Evolutionary conservation across 2,888 invertebrate species (phyloP).

Genomic region (Adineta ricciae): DNA sequence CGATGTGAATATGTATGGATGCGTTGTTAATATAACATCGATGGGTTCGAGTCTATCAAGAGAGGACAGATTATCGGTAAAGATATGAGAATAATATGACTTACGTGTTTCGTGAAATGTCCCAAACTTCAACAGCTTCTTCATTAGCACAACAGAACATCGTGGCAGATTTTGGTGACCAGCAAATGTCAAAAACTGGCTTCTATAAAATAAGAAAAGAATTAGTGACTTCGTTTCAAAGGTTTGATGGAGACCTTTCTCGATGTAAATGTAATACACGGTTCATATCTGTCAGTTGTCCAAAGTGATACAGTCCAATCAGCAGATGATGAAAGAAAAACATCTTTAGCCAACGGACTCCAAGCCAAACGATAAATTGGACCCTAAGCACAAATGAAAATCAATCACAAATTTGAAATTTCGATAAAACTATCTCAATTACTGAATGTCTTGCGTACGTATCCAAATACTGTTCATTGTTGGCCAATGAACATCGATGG

Average conservation of each 20-base stretch:
- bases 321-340: slow-evolving; percentile 49
- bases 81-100: too few relatives aligned
- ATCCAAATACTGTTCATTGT: slow-evolving; percentile 65
- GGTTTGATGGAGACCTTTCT: slow-evolving; percentile 1
- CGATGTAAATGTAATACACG: slow-evolving; percentile 25
- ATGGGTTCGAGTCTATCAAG: slow-evolving; percentile 26
- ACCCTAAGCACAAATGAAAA: slow-evolving; percentile 35
- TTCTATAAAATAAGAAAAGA: not conserved
- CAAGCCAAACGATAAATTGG: slow-evolving; percentile 48
- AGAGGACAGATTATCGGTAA: not conserved
- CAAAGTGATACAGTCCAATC: slow-evolving; percentile 47
- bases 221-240: not conserved
- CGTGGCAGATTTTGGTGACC: slow-evolving; percentile 33
- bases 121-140: slow-evolving; percentile 32
- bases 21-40: not conserved
- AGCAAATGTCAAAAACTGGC: slow-evolving; percentile 31
- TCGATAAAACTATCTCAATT: not conserved
- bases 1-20: slow-evolving; percentile 20
- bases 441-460: slow-evolving; percentile 60
- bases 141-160: slow-evolving; percentile 34
- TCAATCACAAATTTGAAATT: too few relatives aligned
- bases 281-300: slow-evolving; percentile 13
- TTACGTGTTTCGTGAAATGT: slow-evolving; percentile 30
- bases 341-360: slow-evolving; percentile 47
- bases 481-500: slow-evolving; percentile 67